Evolutionary conservation across 2,113 vertebrate species (phyloP).

Genomic region (Psophia crepitans): DNA sequence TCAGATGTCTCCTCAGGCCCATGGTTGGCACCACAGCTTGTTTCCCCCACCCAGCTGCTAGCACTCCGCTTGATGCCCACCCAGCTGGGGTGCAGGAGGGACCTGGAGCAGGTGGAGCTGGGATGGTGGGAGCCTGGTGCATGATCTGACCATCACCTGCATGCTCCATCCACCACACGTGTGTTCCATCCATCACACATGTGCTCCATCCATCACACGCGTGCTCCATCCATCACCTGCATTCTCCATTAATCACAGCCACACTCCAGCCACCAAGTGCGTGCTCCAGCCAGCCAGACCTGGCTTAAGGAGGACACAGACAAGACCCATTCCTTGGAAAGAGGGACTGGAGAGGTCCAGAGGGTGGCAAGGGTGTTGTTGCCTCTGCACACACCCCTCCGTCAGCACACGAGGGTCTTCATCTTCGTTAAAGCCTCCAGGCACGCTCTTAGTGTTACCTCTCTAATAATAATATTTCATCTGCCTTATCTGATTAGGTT

Average conservation of each 20-base stretch:
- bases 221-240: rapidly evolving
- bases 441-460: background rate
- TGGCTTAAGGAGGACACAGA: background rate
- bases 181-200: background rate
- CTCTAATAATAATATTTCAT: constrained; percentile 28
- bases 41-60: background rate
- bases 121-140: background rate
- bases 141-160: background rate
- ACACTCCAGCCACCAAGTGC: too few species aligned
- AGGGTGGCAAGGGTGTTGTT: background rate
- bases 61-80: background rate
- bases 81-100: background rate
- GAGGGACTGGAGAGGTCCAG: background rate
- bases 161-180: rapidly evolving
- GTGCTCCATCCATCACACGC: rapidly evolving
- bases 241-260: too few species aligned
- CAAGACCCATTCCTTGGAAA: background rate
- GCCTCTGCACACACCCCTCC: background rate
- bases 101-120: background rate
- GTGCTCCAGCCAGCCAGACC: background rate
- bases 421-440: background rate
- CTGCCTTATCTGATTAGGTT: constrained; percentile 16
- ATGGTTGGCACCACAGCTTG: rapidly evolving
- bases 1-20: background rate
- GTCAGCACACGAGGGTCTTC: background rate